phyloP scores from a whole-genome alignment of 2,113 vertebrate species.

The Urocynchramus pylzowi region DNA sequence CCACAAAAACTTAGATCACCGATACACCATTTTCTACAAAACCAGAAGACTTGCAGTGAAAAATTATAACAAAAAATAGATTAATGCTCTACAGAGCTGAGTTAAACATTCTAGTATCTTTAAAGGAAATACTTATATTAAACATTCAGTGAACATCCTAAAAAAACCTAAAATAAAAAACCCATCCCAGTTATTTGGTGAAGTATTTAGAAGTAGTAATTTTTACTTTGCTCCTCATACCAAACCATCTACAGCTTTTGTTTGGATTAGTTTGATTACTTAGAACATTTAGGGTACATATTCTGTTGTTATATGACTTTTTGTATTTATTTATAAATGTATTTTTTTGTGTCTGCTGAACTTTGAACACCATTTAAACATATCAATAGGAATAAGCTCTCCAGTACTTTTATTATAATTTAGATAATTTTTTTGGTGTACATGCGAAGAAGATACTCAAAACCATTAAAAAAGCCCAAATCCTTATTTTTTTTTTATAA shows the following conservation, averaged over 20 bases:
- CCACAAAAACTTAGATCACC: neutral
- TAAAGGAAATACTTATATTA: conserved; percentile 52
- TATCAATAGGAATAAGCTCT: neutral
- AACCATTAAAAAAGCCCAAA: neutral
- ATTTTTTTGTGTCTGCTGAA: neutral
- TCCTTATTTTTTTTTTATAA: neutral
- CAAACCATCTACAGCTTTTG: neutral
- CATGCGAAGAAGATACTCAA: neutral
- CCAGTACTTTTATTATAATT: neutral
- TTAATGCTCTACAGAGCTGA: conserved; percentile 49
- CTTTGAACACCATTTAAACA: neutral
- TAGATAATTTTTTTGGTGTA: neutral
- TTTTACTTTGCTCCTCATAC: conserved; percentile 25
- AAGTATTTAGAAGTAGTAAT: conserved; percentile 38
- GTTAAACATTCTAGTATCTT: conserved; percentile 48
- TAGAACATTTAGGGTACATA: neutral
- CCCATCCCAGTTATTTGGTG: neutral
- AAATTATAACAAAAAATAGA: conserved; percentile 45
- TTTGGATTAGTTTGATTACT: neutral
- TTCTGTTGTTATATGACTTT: neutral
- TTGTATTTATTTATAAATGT: neutral
- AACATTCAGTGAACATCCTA: conserved; percentile 51
- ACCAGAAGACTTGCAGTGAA: conserved; percentile 28
- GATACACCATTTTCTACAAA: neutral
- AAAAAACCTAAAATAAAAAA: neutral